phyloP scores from a whole-genome alignment of 2,797 vertebrate species.

The Rhyacichthys aspro region DNA sequence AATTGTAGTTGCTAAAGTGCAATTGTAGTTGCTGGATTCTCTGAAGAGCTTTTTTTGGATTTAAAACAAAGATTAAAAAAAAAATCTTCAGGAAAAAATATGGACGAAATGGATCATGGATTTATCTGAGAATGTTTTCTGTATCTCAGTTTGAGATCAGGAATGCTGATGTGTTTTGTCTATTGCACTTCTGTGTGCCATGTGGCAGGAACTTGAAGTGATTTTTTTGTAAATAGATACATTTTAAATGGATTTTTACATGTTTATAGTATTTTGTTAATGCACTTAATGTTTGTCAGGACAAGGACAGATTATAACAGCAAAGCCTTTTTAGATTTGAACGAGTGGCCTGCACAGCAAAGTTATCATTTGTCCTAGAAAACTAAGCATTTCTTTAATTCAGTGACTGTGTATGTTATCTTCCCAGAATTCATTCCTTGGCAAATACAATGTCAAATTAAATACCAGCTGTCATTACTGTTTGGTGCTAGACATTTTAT shows the following conservation, averaged over 20 bases:
- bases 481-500: slow-evolving; percentile 4
- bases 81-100: background rate
- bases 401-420: too few relatives aligned
- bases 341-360: slow-evolving; percentile 20
- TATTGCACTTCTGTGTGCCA: background rate
- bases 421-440: background rate
- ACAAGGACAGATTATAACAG: slow-evolving; percentile 21
- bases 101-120: slow-evolving; percentile 8
- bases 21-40: slow-evolving; percentile 1
- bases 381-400: too few relatives aligned
- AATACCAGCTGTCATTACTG: background rate
- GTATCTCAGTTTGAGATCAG: slow-evolving; percentile 15
- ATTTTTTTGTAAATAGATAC: slow-evolving; percentile 64
- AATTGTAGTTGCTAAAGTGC: slow-evolving; percentile 1
- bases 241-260: slow-evolving; percentile 69
- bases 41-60: background rate
- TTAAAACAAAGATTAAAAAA: background rate
- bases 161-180: background rate
- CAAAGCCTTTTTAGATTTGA: slow-evolving; percentile 11
- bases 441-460: too few relatives aligned
- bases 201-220: background rate
- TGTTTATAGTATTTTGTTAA: slow-evolving; percentile 71
- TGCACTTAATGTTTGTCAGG: slow-evolving; percentile 23
- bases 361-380: background rate
- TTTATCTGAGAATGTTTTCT: slow-evolving; percentile 18